Evolutionary conservation across 2,113 vertebrate genomes (phyloP).

Genomic region (Sapajus apella): DNA sequence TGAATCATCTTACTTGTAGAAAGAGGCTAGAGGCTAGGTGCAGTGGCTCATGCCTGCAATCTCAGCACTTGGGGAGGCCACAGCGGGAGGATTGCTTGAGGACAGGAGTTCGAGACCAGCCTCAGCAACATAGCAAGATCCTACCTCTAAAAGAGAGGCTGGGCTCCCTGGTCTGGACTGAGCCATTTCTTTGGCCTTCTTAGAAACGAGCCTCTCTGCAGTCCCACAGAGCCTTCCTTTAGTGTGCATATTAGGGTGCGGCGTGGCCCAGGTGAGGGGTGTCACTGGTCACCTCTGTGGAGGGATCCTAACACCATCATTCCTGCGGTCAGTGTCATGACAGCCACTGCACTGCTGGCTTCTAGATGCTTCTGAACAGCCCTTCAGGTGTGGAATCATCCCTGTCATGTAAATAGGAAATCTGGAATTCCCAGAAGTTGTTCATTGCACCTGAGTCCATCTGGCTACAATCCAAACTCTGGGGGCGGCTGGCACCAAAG

Average conservation of each 20-base stretch:
- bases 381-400: not conserved
- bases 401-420: not conserved
- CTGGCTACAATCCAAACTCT: not conserved
- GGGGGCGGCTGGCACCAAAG: not conserved
- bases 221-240: accelerated
- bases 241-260: not conserved
- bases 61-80: too few relatives aligned
- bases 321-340: accelerated
- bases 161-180: not conserved
- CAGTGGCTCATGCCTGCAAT: too few relatives aligned
- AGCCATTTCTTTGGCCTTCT: not conserved
- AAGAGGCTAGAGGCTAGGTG: too few relatives aligned
- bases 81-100: too few relatives aligned
- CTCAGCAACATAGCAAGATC: too few relatives aligned
- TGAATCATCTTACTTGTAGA: too few relatives aligned
- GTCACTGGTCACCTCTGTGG: accelerated
- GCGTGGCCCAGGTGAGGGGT: not conserved
- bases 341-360: not conserved
- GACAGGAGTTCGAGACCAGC: too few relatives aligned
- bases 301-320: not conserved
- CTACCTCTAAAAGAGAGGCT: not conserved
- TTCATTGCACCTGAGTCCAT: not conserved
- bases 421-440: not conserved
- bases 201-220: not conserved
- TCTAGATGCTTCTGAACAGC: accelerated